phyloP scores from a whole-genome alignment of 2,888 invertebrate species.

The Stenchaetothrips biformis region DNA sequence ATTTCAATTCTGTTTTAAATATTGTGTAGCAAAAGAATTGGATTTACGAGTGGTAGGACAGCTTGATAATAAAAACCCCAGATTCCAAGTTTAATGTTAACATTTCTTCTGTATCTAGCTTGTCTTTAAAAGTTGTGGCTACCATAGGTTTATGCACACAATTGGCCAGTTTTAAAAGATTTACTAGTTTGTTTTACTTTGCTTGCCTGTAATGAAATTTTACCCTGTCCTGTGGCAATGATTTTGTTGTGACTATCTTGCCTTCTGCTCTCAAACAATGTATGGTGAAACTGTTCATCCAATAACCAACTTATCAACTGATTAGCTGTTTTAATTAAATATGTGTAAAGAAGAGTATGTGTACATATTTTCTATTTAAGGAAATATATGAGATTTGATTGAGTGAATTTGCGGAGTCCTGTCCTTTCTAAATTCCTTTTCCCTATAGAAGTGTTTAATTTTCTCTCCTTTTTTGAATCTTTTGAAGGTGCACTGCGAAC shows the following conservation, averaged over 20 bases:
- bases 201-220: no score
- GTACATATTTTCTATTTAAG: constrained; percentile 11
- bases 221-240: not conserved
- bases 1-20: no score
- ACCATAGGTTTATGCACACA: not conserved
- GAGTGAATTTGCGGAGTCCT: not conserved
- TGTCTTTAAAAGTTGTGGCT: not conserved
- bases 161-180: no score
- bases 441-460: no score
- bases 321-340: constrained; percentile 1
- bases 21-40: not conserved
- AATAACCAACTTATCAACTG: constrained; percentile 6
- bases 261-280: not conserved
- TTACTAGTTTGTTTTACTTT: no score
- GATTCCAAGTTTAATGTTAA: not conserved
- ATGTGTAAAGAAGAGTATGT: constrained; percentile 9
- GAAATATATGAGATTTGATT: constrained; percentile 19
- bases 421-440: no score
- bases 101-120: not conserved
- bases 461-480: no score
- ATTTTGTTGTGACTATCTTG: not conserved
- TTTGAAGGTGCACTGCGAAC: no score
- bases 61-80: not conserved
- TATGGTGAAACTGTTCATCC: not conserved
- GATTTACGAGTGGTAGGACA: not conserved